A percentile compares a stretch with the other conserved stretches of the same genome.
These are phyloP conservation scores for Eufriesea mexicana DNA, from an alignment of 1,140 invertebrate genomes.

Conservation along the genomic window DNA sequence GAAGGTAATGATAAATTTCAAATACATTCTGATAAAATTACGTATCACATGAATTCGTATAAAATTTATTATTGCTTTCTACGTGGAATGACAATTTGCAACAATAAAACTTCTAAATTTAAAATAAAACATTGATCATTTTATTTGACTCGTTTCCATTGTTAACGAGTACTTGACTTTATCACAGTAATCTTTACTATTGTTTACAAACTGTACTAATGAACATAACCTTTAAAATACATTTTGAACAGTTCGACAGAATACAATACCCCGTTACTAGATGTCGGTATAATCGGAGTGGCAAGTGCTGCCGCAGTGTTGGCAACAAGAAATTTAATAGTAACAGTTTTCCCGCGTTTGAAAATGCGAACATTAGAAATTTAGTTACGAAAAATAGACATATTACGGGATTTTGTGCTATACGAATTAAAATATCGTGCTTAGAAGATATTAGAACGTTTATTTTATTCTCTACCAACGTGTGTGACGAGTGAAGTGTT, in stretches of 20 bases:
- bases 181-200: neutral
- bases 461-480: too few relatives aligned
- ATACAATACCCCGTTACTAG: neutral
- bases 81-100: neutral
- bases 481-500: too few relatives aligned
- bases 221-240: conserved; percentile 9
- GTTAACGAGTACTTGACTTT: neutral
- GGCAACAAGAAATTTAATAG: neutral
- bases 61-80: conserved; percentile 7
- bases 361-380: neutral
- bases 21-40: conserved; percentile 38
- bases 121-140: conserved; percentile 7
- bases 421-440: neutral
- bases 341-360: too few relatives aligned
- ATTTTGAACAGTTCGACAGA: neutral
- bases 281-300: neutral
- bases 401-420: neutral
- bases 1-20: conserved; percentile 22
- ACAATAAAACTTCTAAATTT: neutral
- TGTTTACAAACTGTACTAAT: conserved; percentile 22
- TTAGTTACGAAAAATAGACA: neutral
- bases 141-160: neutral
- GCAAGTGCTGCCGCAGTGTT: neutral
- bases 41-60: neutral
- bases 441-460: too few relatives aligned